Evolutionary conservation across 1,140 invertebrate species (phyloP), one percentile per base, ranked within the genome.

Genomic region (Lepidotrigona ventralis): DNA sequence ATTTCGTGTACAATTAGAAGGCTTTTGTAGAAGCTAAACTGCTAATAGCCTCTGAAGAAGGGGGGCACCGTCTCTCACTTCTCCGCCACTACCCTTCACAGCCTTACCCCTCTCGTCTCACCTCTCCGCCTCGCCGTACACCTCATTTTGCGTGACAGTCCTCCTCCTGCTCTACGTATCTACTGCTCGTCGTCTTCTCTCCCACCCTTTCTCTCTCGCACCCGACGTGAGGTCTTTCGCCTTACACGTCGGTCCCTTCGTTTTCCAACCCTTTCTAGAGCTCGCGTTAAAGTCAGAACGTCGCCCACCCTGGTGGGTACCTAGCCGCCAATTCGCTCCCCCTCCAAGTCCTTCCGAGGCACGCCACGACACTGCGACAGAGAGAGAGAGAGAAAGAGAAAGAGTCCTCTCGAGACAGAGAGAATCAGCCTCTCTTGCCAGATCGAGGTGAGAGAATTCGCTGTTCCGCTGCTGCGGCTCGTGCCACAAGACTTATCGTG

Each of bases 1-100:
- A 92, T 93, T 93, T 92, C 91, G 89, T 92, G 92, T 93, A 92
- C 92, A 93, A 93, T 93, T 92, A 93, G 90, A 92, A 89, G 90
- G 89, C 91, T 92, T 92, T 92, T 90, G 88, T 92, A 91, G 90
- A 90, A 91, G 85, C 88, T 90, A 92, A 92, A 92, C 90, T 92
- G 91, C 88, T 90, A 89, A 90, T 90, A 90, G 88, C 86, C 84
- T 33, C 84, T 70, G 84, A 82, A 64, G 71, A 87, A 78, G 74
- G 85, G 79, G 70, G 56, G 46, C 80, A n/a, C 64, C 51, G 70
- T 76, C 71, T 83, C 78, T 85, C 72, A 3, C 54, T 74, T 54
- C 79, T 54, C 70, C 85, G 29, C 63, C 73, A 21, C 69, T 51
- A 76, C 76, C 85, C 85, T 70, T 73, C 71, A 46, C 39, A 54